A percentile compares a stretch with the other conserved stretches of the same genome.
Conservation (phyloP, 2,888 invertebrate genomes). For the Apodemia duryi region DNA sequence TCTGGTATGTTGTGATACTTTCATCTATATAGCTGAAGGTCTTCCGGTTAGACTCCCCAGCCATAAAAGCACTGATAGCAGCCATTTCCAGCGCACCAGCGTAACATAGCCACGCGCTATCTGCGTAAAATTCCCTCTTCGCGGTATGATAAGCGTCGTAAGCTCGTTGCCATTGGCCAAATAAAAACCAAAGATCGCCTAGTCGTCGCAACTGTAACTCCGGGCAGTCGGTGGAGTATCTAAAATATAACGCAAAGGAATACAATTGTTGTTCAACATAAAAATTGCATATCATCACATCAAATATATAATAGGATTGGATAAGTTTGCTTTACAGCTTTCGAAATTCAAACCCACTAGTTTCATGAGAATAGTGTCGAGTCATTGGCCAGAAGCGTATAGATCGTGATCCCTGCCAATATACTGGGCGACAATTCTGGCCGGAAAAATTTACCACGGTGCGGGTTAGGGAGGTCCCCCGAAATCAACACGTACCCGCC, state of each 20-base stretch:
- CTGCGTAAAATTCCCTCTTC: conserved; percentile 98
- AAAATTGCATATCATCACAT: too few species aligned
- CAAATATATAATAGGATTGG: too few species aligned
- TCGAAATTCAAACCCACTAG: too few species aligned
- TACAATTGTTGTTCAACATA: too few species aligned
- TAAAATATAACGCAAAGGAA: conserved; percentile 46
- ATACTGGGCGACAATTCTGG: too few species aligned
- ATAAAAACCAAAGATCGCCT: conserved; percentile 97
- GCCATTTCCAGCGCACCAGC: conserved; percentile 99
- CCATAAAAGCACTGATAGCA: conserved; percentile 93
- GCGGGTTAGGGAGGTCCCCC: too few species aligned
- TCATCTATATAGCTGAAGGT: conserved; percentile 96
- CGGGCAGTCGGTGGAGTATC: conserved; percentile 89
- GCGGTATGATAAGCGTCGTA: conserved; percentile 97
- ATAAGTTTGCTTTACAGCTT: too few species aligned
- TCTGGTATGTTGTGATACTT: conserved; percentile 93
- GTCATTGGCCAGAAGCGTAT: too few species aligned
- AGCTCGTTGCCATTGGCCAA: conserved; percentile 94
- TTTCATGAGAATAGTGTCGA: too few species aligned
- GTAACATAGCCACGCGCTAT: conserved; percentile 98
- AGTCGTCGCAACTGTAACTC: conserved; percentile 95
- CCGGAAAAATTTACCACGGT: too few species aligned
- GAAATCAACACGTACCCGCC: too few species aligned
- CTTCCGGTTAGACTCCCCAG: conserved; percentile 87
- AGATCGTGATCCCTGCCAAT: too few species aligned